Base-by-base conservation (phyloP, 2,888 invertebrate genomes). In the Andricus quercusramuli region DNA sequence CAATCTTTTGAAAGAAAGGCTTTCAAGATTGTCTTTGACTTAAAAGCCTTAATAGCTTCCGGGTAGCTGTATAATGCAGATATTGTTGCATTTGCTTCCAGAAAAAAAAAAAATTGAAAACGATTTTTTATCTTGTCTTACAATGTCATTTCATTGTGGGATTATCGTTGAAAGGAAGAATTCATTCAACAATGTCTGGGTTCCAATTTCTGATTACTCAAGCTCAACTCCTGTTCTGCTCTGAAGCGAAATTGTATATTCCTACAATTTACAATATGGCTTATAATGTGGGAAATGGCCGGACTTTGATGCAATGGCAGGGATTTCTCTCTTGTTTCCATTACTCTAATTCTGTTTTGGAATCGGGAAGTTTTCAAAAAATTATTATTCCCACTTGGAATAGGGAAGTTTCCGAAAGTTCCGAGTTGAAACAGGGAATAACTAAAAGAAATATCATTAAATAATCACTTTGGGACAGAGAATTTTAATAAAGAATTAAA, bases 1-100 rank as follows among this genome's bases (percentile, higher is more conserved):
- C n/a, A 56, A 56, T 51, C 20, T 70, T 47, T 70, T 32, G 32
- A 56, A 74, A 74, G 56, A 37, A 74, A 74, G n/a, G 51, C n/a
- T 56, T n/a, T 56, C 29, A 56, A 74, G 32, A 56, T 64, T 64
- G 29, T 17, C 22, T 64, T 29, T 25, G 15, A 29, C 15, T 64
- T 64, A 29, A 29, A 6, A 25, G 29, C 22, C 64, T 64, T 29
- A 3, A 3, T 15, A 64, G 29, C 29, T 64, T 64, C 64, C 64
- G 29, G 22, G 64, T n/a, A 17, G 64, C 22, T 29, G 29, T 17
- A 59, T 37, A 37, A 37, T 22, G 11, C 9, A 64, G 64, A 17
- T 64, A 25, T 2, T 29, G 22, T 64, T 29, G 22, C 17, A 64
- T 64, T 59, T 22, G 1, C 59, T 22, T 22, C 59, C 13, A 22